Percentiles rank a stretch among this genome's conserved stretches.
Conservation (phyloP, 2,888 invertebrate genomes). For the Meganola albula region DNA sequence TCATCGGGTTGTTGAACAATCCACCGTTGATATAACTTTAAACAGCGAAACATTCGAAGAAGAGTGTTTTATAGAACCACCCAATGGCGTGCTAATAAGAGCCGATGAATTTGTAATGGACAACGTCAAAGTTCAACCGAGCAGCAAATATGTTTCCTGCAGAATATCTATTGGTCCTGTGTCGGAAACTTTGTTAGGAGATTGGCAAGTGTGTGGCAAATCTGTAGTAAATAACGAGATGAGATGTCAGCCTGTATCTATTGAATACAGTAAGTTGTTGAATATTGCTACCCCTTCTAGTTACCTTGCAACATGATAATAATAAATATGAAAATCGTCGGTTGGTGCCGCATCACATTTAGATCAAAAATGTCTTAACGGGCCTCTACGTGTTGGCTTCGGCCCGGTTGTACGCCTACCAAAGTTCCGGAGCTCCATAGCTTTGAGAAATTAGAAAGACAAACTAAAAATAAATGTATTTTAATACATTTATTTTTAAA, state of each 20-base stretch:
- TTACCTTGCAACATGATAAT: no score
- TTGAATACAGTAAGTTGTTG: constrained; percentile 26
- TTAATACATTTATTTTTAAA: no score
- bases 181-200: constrained; percentile 19
- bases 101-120: constrained; percentile 1
- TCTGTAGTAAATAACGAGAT: constrained; percentile 3
- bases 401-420: no score
- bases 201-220: constrained; percentile 23
- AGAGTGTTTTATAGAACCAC: constrained; percentile 19
- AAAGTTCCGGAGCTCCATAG: no score
- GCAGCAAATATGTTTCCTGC: constrained; percentile 26
- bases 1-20: no score
- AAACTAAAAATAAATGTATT: no score
- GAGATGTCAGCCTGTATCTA: constrained; percentile 22
- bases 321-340: no score
- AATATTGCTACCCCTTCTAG: no score
- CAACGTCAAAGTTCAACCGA: constrained; percentile 10
- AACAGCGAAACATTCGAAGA: constrained; percentile 18
- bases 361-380: no score
- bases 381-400: no score
- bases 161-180: constrained; percentile 28
- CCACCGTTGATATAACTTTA: constrained; percentile 22
- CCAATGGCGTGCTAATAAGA: constrained; percentile 7
- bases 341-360: no score
- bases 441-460: no score